Percentiles rank a stretch among this genome's conserved stretches.
phyloP scores from a whole-genome alignment of 2,113 vertebrate species.

The Varanus salvator region DNA sequence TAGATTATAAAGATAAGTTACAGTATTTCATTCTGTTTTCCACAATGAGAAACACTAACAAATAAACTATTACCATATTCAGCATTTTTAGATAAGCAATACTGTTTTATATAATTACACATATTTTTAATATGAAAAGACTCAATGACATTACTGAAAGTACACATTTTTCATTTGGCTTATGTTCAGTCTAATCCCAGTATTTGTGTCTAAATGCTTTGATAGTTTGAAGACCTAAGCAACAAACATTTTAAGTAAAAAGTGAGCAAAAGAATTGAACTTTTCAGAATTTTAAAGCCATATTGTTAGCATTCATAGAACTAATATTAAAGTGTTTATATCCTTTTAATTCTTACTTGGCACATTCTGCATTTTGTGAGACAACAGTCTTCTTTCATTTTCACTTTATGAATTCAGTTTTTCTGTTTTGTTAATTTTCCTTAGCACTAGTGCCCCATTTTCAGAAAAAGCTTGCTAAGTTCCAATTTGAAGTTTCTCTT shows the following conservation, averaged over 20 bases:
- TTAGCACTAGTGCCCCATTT: not conserved
- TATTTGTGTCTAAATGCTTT: slow-evolving; percentile 38
- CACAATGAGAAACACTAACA: no score
- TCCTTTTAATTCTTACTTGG: not conserved
- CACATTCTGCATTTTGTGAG: not conserved
- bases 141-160: not conserved
- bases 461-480: not conserved
- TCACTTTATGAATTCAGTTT: not conserved
- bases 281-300: slow-evolving; percentile 38
- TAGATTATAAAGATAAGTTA: not conserved
- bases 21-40: not conserved
- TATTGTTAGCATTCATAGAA: slow-evolving; percentile 11
- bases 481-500: slow-evolving; percentile 22
- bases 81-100: not conserved
- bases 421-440: not conserved
- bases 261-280: slow-evolving; percentile 18
- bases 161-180: not conserved
- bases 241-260: not conserved
- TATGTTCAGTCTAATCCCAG: slow-evolving; percentile 21
- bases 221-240: slow-evolving; percentile 7
- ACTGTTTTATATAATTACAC: not conserved
- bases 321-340: not conserved
- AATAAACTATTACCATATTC: not conserved
- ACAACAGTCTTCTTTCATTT: not conserved
- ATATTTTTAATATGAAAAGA: not conserved